Percentiles rank a stretch among this genome's conserved stretches.
Conservation (phyloP, 1,140 invertebrate species). For the Trissolcus basalis region DNA sequence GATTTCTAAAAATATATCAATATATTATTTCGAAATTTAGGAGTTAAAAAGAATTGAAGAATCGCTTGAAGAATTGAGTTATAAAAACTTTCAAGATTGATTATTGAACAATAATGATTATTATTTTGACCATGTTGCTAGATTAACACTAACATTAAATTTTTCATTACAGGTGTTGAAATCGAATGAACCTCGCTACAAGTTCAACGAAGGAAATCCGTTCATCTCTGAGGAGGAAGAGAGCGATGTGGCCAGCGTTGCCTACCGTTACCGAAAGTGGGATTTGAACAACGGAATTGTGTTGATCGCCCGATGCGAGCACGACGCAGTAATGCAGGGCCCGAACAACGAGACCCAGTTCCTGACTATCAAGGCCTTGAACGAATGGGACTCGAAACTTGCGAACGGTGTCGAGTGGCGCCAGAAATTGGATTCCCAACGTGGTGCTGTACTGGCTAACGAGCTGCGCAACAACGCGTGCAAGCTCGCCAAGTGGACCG, state of each 20-base stretch:
- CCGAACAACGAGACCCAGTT: constrained; percentile 95
- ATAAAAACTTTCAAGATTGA: too few species aligned
- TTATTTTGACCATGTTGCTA: too few species aligned
- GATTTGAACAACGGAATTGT: constrained; percentile 94
- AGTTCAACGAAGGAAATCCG: constrained; percentile 95
- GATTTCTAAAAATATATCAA: too few species aligned
- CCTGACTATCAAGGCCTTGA: constrained; percentile 97
- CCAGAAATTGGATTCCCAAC: constrained; percentile 96
- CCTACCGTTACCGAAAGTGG: constrained; percentile 98
- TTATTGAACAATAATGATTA: too few species aligned
- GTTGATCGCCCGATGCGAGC: constrained; percentile 95
- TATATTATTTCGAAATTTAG: too few species aligned
- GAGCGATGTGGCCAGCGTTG: constrained; percentile 95
- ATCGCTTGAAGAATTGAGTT: too few species aligned
- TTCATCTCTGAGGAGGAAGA: constrained; percentile 96
- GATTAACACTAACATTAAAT: too few species aligned
- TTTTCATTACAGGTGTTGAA: constrained; percentile 64
- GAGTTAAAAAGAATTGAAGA: too few species aligned
- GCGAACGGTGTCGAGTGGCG: constrained; percentile 99
- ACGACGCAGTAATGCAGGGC: constrained; percentile 95
- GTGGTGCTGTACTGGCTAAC: constrained; percentile 98
- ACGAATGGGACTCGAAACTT: constrained; percentile 98
- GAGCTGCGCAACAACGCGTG: constrained; percentile 99
- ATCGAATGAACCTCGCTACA: constrained; percentile 86
- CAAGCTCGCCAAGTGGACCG: constrained; percentile 99